Conservation (phyloP, 2,113 vertebrate genomes). For the Mustelus asterias region DNA sequence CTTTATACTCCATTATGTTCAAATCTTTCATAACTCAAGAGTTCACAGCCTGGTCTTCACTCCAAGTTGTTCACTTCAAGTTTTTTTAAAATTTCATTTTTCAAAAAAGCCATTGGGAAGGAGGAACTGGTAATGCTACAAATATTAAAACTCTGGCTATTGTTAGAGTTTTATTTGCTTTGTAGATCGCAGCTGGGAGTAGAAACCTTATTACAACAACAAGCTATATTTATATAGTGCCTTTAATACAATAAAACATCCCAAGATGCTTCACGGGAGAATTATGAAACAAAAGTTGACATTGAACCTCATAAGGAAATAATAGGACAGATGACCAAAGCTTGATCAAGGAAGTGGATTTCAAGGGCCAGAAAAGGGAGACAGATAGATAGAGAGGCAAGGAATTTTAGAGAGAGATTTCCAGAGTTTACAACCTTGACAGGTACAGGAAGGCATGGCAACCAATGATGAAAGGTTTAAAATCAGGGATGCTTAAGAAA, state of each 20-base stretch:
- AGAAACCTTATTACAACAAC: background rate
- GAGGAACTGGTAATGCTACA: background rate
- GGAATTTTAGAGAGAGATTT: background rate
- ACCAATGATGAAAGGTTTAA: background rate
- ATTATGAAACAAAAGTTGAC: background rate
- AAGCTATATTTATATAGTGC: background rate
- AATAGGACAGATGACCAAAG: background rate
- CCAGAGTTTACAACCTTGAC: background rate
- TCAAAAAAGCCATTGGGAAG: background rate
- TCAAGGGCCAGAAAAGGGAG: background rate
- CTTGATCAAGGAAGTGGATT: background rate
- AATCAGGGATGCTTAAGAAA: background rate
- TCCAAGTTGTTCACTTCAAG: background rate
- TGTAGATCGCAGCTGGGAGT: background rate
- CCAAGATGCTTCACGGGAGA: background rate
- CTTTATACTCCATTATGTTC: background rate
- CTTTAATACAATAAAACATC: background rate
- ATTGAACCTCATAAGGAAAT: background rate
- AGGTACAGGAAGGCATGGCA: background rate
- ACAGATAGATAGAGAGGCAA: background rate
- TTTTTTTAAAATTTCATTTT: background rate
- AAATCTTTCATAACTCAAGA: background rate
- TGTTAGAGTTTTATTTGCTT: background rate
- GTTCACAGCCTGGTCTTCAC: background rate
- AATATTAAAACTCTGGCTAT: background rate